phyloP scores from a whole-genome alignment of 1,140 invertebrate species.

The Bradynema listronoti region DNA sequence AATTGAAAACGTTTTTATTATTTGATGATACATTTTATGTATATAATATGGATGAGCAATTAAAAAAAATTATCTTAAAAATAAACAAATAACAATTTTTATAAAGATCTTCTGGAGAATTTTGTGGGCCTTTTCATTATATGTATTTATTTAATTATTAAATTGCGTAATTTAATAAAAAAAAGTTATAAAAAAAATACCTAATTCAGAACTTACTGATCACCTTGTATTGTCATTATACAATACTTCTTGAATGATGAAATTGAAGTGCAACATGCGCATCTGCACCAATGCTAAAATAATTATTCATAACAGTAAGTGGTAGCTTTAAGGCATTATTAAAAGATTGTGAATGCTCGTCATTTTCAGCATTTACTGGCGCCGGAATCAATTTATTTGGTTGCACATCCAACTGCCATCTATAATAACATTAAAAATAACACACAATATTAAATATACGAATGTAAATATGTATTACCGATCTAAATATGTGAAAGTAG shows the following conservation, averaged over 20 bases:
- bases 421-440: constrained; percentile 30
- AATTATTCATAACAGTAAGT: constrained; percentile 93
- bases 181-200: too few species aligned
- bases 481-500: constrained; percentile 75
- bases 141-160: too few species aligned
- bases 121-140: too few species aligned
- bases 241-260: constrained; percentile 85
- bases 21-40: too few species aligned
- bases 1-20: too few species aligned
- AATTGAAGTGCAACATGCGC: constrained; percentile 95
- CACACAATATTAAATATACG: not conserved
- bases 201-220: not conserved
- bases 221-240: not conserved
- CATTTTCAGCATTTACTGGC: constrained; percentile 25
- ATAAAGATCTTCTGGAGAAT: too few species aligned
- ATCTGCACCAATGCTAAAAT: constrained; percentile 94
- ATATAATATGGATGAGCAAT: too few species aligned
- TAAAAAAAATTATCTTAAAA: too few species aligned
- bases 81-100: too few species aligned
- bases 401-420: constrained; percentile 79
- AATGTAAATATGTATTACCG: constrained; percentile 57
- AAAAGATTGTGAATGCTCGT: too few species aligned
- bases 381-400: constrained; percentile 67
- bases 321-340: constrained; percentile 64
- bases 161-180: too few species aligned